Evolutionary conservation across 2,113 vertebrate species (phyloP).

Genomic region (Chaetorhynchus papuensis): DNA sequence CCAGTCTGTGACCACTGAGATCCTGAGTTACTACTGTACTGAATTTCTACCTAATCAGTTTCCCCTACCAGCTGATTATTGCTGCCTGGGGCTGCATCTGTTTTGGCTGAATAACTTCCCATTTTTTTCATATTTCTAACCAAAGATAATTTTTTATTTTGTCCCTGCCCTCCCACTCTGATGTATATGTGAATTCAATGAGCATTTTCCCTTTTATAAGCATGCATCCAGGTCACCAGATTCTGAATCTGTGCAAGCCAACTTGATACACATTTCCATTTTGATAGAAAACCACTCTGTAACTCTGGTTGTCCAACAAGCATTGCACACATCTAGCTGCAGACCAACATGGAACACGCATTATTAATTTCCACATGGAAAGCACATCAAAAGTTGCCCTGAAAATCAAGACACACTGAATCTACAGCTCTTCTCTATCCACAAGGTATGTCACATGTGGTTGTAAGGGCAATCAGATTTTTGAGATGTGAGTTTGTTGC

Average conservation of each 20-base stretch:
- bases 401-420: background rate
- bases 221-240: background rate
- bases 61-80: background rate
- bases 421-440: background rate
- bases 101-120: background rate
- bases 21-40: background rate
- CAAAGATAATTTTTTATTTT: background rate
- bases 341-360: background rate
- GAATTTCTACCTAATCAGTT: slow-evolving; percentile 7
- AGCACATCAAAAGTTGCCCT: background rate
- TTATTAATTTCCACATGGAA: background rate
- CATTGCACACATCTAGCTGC: background rate
- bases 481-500: background rate
- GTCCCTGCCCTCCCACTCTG: background rate
- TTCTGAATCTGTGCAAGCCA: background rate
- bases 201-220: background rate
- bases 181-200: background rate
- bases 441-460: background rate
- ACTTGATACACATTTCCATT: background rate
- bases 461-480: background rate
- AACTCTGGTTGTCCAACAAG: background rate
- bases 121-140: background rate
- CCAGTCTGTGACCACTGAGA: background rate
- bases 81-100: background rate
- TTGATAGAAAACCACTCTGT: background rate